A percentile compares a stretch with the other conserved stretches of the same genome.
These are phyloP conservation scores for Cynopterus sphinx DNA, from an alignment of 2,797 vertebrate genomes.

Conservation along the genomic window DNA sequence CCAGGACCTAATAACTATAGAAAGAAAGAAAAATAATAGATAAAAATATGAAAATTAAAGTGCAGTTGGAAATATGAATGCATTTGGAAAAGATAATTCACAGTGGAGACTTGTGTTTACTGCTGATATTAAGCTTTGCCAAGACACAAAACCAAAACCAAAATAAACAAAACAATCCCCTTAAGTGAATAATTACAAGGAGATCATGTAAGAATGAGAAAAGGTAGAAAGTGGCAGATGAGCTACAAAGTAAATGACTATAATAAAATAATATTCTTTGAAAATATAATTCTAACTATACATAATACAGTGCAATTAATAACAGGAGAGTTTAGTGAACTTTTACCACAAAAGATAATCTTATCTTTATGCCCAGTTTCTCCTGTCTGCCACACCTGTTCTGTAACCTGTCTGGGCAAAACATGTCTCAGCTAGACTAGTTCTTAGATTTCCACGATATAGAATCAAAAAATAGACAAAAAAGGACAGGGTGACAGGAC, in stretches of 20 bases:
- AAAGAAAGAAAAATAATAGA: not conserved
- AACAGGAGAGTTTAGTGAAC: not conserved
- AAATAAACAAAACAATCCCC: not conserved
- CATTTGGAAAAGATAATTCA: not conserved
- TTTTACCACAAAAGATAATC: not conserved
- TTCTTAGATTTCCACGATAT: not conserved
- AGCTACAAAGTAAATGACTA: not conserved
- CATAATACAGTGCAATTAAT: not conserved
- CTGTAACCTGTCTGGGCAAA: not conserved
- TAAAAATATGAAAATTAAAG: not conserved
- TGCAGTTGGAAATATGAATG: not conserved
- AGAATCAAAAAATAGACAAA: not conserved
- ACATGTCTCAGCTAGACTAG: not conserved
- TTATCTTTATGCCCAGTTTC: not conserved
- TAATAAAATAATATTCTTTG: not conserved
- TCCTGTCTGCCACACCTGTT: not conserved
- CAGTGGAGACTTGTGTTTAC: not conserved
- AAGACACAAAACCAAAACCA: not conserved
- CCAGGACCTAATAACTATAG: not conserved
- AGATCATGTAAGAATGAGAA: not conserved
- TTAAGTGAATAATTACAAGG: not conserved
- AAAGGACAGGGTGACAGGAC: not conserved
- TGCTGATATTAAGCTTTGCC: not conserved
- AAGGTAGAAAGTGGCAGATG: not conserved
- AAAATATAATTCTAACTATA: not conserved